Evolutionary conservation across 2,113 vertebrate species (phyloP), one percentile per base, ranked within the genome.

Genomic region (Opisthocomus hoazin): DNA sequence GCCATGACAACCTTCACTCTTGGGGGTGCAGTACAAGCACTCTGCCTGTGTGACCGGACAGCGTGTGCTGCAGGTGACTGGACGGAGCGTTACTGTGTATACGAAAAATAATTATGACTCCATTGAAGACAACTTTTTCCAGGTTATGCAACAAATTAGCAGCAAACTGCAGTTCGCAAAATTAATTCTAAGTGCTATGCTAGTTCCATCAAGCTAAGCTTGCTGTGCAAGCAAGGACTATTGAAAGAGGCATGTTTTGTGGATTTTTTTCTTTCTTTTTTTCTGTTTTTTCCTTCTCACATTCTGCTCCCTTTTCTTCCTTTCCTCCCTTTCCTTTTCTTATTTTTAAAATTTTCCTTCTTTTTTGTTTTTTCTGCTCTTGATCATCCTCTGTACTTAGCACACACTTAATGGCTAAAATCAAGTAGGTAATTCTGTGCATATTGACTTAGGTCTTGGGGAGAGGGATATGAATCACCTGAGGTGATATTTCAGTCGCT

Each of bases 1-100:
- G 43, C 69, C 69, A 87, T 91, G 91, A 78, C 91, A 96, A 92
- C 84, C 19, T 56, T 75, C 69, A 48, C 48, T 84, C 65, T 36
- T 87, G 16, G 19, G 60, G 24, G 6, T 54, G 20, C 39, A 53
- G 70, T 71, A 71, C 24, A 37, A 78, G 41, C 65, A 41, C 21
- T 84, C 76, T 61, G 0, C 2, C n/a, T 70, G 16, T 51, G n/a
- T 77, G n/a, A 22, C 60, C 70, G 68, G 56, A 60, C 10, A 71
- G 12, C 1, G 0, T 54, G 21, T 27, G 13, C 50, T 54, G 19
- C 50, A 32, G 18, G 46, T 83, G 41, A 66, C 50, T 84, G 36
- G 10, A 53, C 6, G 10, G 65, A 81, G 70, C 74, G 19, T 66
- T 75, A 26, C 61, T 90, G 6, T 50, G 12, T 39, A 6, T 50